Evolutionary conservation across 2,113 vertebrate genomes (phyloP).

Genomic region (Phyllostomus discolor): DNA sequence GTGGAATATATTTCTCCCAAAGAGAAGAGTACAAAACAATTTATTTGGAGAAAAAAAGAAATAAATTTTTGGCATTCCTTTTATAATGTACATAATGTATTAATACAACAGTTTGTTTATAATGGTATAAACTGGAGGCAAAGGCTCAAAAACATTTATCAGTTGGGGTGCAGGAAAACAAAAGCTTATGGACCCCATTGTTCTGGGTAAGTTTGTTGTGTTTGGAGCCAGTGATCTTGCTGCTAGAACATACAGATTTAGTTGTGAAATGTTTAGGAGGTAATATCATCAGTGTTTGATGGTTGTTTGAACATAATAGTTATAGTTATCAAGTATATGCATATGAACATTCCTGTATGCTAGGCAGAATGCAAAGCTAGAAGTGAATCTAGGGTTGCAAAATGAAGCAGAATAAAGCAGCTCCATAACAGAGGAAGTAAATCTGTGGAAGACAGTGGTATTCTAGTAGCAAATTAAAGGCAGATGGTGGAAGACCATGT

Average conservation of each 20-base stretch:
- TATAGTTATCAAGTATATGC: not conserved
- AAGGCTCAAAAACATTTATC: not conserved
- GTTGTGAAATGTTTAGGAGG: not conserved
- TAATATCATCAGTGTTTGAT: not conserved
- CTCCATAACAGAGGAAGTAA: constrained; percentile 28
- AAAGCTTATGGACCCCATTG: not conserved
- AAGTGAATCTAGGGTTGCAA: constrained; percentile 47
- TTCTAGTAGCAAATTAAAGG: constrained; percentile 74
- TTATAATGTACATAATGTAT: not conserved
- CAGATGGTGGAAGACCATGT: constrained; percentile 69
- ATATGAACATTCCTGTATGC: not conserved
- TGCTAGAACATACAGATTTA: not conserved
- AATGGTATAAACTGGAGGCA: not conserved
- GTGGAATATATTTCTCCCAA: not conserved
- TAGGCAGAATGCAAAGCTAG: constrained; percentile 29
- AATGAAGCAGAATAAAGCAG: constrained; percentile 28
- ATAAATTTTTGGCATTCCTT: not conserved
- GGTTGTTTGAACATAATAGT: not conserved
- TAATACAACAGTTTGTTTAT: not conserved
- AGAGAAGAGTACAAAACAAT: not conserved
- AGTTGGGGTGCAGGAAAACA: not conserved
- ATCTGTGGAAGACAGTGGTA: constrained; percentile 61
- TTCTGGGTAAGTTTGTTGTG: not conserved
- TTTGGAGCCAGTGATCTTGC: not conserved
- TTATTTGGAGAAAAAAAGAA: not conserved